A percentile compares a stretch with the other conserved stretches of the same genome.
phyloP scores from a whole-genome alignment of 2,888 invertebrate genomes.

The Crematogaster levior region DNA sequence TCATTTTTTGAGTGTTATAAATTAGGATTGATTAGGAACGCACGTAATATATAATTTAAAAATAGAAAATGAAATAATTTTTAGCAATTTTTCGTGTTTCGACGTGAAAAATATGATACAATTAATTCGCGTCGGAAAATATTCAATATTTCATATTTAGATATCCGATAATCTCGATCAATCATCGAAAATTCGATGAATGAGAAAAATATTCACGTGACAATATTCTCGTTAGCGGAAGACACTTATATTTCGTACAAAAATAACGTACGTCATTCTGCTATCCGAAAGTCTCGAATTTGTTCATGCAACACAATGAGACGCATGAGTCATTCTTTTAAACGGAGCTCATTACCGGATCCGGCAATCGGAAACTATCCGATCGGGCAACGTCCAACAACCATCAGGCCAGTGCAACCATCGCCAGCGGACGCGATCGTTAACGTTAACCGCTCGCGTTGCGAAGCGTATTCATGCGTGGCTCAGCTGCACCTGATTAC shows the following conservation, averaged over 20 bases:
- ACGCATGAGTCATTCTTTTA: conserved; percentile 22
- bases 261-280: background rate
- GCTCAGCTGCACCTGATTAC: conserved; percentile 72
- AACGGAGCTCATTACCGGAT: conserved; percentile 28
- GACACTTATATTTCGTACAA: background rate
- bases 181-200: background rate
- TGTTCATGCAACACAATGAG: background rate
- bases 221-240: background rate
- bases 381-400: background rate
- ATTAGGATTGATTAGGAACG: background rate
- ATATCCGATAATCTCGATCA: background rate
- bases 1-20: background rate
- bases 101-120: background rate
- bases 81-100: background rate
- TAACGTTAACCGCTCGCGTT: conserved; percentile 61
- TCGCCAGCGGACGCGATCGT: conserved; percentile 52
- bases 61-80: background rate
- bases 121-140: conserved; percentile 8
- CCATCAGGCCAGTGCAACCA: conserved; percentile 13
- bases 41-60: background rate
- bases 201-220: background rate
- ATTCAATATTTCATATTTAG: background rate
- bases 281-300: background rate
- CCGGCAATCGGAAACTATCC: conserved; percentile 34
- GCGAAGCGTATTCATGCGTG: conserved; percentile 56